A percentile compares a stretch with the other conserved stretches of the same genome.
Conservation (phyloP, 2,113 vertebrate species). For the Gasterosteus nipponicus region DNA sequence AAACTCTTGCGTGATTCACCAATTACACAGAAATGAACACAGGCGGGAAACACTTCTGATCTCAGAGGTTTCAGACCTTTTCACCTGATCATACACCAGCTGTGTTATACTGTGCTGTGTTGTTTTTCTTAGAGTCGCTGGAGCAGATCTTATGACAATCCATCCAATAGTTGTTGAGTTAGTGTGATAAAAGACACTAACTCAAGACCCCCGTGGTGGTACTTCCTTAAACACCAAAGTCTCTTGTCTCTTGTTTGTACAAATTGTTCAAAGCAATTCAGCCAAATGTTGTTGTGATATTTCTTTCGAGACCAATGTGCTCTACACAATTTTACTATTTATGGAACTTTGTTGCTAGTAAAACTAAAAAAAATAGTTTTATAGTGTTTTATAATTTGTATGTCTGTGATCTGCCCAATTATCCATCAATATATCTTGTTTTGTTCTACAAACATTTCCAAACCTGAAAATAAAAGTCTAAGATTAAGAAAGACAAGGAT, state of each 20-base stretch:
- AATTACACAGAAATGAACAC: constrained; percentile 1
- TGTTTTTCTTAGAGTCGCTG: background rate
- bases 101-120: background rate
- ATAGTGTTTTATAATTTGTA: no score
- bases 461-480: background rate
- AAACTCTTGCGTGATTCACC: background rate
- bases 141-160: background rate
- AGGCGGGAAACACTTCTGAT: background rate
- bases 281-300: background rate
- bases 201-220: background rate
- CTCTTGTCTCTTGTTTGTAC: background rate
- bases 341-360: background rate
- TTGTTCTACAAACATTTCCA: background rate
- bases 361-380: background rate
- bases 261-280: background rate
- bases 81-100: constrained; percentile 22
- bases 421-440: background rate
- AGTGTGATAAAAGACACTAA: background rate
- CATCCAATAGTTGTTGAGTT: background rate
- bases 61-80: constrained; percentile 12
- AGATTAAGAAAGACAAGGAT: background rate
- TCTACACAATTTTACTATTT: background rate
- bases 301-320: background rate
- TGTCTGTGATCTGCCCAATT: background rate
- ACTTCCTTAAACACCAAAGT: background rate